Evolutionary conservation across 2,888 invertebrate genomes (phyloP).

Genomic region (Sceliomorpha sp.): DNA sequence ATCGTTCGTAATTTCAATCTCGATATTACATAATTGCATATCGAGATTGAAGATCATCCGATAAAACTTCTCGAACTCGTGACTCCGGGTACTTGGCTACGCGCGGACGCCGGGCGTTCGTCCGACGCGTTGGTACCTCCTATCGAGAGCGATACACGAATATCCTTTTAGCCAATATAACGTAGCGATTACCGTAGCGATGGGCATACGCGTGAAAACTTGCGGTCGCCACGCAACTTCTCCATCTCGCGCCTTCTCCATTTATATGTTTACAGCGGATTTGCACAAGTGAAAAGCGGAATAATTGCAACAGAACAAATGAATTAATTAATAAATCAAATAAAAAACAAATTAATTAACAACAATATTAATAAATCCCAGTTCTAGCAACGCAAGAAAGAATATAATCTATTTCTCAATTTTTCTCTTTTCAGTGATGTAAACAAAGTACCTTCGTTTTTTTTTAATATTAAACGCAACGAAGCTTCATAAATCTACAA

Average conservation of each 20-base stretch:
- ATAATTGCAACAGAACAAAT: too few relatives aligned
- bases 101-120: conserved; percentile 30
- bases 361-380: too few relatives aligned
- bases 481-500: too few relatives aligned
- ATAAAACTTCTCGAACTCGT: conserved; percentile 37
- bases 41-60: conserved; percentile 36
- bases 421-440: too few relatives aligned
- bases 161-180: conserved; percentile 68
- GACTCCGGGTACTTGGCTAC: conserved; percentile 27
- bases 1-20: conserved; percentile 44
- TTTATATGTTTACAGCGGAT: conserved; percentile 22
- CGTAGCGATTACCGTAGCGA: conserved; percentile 41
- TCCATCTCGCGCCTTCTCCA: conserved; percentile 25
- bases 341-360: too few relatives aligned
- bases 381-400: too few relatives aligned
- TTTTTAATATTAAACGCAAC: too few relatives aligned
- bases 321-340: too few relatives aligned
- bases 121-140: conserved; percentile 57
- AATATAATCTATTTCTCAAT: too few relatives aligned
- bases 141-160: conserved; percentile 64
- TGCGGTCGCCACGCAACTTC: conserved; percentile 53
- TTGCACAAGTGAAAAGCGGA: conserved; percentile 30
- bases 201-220: conserved; percentile 45
- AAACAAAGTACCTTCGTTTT: too few relatives aligned
- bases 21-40: conserved; percentile 34